Conservation (phyloP, 2,113 vertebrate species). For the Dipodomys merriami region DNA sequence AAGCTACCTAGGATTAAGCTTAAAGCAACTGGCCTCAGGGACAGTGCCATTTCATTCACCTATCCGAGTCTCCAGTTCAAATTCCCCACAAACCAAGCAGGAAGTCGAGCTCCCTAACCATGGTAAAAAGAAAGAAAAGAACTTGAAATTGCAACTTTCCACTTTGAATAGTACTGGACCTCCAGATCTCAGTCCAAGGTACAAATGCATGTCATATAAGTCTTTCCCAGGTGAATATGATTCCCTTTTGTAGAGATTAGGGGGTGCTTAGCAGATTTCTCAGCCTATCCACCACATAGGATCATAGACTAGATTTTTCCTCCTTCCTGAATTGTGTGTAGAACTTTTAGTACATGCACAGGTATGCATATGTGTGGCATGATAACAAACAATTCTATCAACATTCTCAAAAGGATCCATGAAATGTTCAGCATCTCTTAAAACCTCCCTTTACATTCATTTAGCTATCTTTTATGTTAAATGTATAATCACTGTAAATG, state of each 20-base stretch:
- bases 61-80: conserved; percentile 84
- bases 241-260: neutral
- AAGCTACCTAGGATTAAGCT: conserved; percentile 86
- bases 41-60: conserved; percentile 88
- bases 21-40: conserved; percentile 88
- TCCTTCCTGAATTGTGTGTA: neutral
- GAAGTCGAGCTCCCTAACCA: conserved; percentile 83
- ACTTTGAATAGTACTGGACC: conserved; percentile 81
- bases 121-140: conserved; percentile 86
- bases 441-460: neutral
- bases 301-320: neutral
- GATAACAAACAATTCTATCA: neutral
- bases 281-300: neutral
- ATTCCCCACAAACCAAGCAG: conserved; percentile 82
- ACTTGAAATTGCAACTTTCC: conserved; percentile 86
- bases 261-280: neutral
- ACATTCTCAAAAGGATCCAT: neutral
- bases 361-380: neutral
- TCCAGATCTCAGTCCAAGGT: conserved; percentile 90
- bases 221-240: neutral
- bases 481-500: neutral
- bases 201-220: neutral
- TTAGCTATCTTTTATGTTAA: neutral
- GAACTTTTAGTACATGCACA: neutral
- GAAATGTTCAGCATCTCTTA: neutral